Base-by-base conservation (phyloP, 2,797 vertebrate genomes). In the Erethizon dorsatum region DNA sequence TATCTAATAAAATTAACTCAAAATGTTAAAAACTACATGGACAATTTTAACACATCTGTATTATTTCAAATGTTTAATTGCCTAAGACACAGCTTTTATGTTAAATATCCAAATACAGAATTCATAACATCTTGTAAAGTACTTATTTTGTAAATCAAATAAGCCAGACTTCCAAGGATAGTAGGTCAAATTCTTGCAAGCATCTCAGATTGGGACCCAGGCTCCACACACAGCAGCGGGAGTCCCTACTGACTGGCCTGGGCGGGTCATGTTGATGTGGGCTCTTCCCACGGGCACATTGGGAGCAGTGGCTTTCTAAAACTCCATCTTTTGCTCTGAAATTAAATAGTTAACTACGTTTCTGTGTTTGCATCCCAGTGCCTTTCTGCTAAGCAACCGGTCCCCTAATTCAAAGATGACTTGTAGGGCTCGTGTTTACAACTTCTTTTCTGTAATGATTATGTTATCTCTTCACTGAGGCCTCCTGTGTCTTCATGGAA, bases 1-100 rank as follows among this genome's bases (percentile, higher is more conserved):
- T 80, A 71, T 57, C 91, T 89, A 73, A 83, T 88, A n/a, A 96
- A 82, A 94, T 54, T 59, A 26, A 41, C 37, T 91, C 79, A 18
- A 24, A n/a, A 63, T 69, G 15, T 79, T 79, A 69, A 78, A 78
- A 18, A 71, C 7, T 54, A 37, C 20, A 37, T 73, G 7, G 33
- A 61, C 8, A n/a, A 52, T n/a, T 89, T 90, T 61, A 83, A 37
- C 80, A 69, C 31, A 90, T 61, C 78, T 87, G 69, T 11, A 45
- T 95, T 77, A 83, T 88, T 45, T 83, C 45, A 90, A 63, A 57
- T 37, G 41, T 83, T 94, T 85, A 90, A 77, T 57, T 41, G n/a
- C 59, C 57, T 37, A 80, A 95, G n/a, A 50, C 17, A 54, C 10
- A 41, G 41, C 47, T 84, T 94, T 93, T n/a, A 69, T 79, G 96